A percentile compares a stretch with the other conserved stretches of the same genome.
Conservation (phyloP, 30 jellyfish, hydroid and myxozoan species). For the Chironex yamaguchii region DNA sequence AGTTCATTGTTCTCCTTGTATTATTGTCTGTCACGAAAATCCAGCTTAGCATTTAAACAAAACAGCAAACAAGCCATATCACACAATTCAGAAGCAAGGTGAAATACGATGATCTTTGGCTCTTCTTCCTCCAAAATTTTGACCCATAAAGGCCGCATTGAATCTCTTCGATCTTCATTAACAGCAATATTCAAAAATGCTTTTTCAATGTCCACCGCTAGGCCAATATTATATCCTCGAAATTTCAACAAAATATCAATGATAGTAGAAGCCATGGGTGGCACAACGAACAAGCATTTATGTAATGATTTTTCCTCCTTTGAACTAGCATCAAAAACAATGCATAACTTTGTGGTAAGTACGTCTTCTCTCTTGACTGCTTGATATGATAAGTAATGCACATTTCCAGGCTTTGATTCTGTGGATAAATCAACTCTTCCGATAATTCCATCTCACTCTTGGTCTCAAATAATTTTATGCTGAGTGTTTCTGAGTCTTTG, state of each 20-base stretch:
- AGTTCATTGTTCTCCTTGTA: conserved; percentile 7
- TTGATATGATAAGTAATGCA: conserved; percentile 20
- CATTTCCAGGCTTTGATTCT: conserved; percentile 9
- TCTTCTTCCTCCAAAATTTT: neutral
- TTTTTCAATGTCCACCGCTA: conserved; percentile 21
- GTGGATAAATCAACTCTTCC: neutral
- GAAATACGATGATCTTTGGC: conserved; percentile 1
- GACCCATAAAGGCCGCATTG: neutral
- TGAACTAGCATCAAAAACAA: conserved; percentile 48
- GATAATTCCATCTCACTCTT: conserved; percentile 5
- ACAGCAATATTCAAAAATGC: neutral
- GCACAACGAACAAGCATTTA: conserved; percentile 18
- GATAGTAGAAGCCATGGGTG: conserved; percentile 39
- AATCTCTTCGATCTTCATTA: conserved; percentile 1
- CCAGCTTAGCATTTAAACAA: conserved; percentile 46
- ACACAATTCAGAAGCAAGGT: conserved; percentile 3
- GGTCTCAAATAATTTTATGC: conserved; percentile 7
- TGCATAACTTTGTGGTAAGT: conserved; percentile 16
- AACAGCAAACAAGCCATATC: conserved; percentile 44
- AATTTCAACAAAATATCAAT: conserved; percentile 6
- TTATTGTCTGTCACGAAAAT: neutral
- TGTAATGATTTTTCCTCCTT: neutral
- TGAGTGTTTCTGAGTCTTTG: neutral
- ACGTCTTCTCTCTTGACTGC: conserved; percentile 9
- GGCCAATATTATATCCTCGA: conserved; percentile 24